Evolutionary conservation across 2,888 invertebrate genomes (phyloP).

Genomic region (Lasioglossum villosulum): DNA sequence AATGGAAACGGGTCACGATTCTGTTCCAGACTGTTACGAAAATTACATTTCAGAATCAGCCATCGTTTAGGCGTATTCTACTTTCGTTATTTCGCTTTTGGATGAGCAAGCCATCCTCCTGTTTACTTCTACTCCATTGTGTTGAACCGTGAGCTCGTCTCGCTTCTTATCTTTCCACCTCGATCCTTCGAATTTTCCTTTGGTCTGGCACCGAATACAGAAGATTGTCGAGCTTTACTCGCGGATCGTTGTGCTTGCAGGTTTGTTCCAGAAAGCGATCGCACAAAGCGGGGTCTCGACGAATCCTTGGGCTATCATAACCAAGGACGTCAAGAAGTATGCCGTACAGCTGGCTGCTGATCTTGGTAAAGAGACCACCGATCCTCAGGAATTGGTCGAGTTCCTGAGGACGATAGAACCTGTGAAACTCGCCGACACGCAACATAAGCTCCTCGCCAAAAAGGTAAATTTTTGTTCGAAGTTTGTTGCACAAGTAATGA

Average conservation of each 20-base stretch:
- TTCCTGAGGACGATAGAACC: constrained; percentile 74
- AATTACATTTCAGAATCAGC: constrained; percentile 8
- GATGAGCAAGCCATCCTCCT: not conserved
- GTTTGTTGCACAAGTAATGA: no score
- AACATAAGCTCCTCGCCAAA: constrained; percentile 41
- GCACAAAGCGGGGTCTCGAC: constrained; percentile 74
- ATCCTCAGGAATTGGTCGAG: constrained; percentile 72
- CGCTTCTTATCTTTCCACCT: not conserved
- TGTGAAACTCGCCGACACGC: constrained; percentile 59
- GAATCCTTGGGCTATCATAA: constrained; percentile 57
- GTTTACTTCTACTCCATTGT: not conserved
- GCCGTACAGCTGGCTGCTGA: constrained; percentile 66
- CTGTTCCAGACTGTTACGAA: not conserved
- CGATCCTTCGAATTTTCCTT: not conserved
- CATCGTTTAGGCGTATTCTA: not conserved
- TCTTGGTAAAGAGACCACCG: constrained; percentile 69
- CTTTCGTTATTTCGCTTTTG: not conserved
- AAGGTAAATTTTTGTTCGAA: constrained; percentile 46
- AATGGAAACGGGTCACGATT: not conserved
- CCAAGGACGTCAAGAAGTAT: constrained; percentile 33
- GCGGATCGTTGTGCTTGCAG: constrained; percentile 53
- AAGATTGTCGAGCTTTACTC: not conserved
- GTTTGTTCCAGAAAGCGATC: constrained; percentile 80
- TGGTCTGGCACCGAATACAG: not conserved
- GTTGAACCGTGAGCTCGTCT: not conserved